phyloP scores from a whole-genome alignment of 2,888 invertebrate species.

The Geophilus truncorum region DNA sequence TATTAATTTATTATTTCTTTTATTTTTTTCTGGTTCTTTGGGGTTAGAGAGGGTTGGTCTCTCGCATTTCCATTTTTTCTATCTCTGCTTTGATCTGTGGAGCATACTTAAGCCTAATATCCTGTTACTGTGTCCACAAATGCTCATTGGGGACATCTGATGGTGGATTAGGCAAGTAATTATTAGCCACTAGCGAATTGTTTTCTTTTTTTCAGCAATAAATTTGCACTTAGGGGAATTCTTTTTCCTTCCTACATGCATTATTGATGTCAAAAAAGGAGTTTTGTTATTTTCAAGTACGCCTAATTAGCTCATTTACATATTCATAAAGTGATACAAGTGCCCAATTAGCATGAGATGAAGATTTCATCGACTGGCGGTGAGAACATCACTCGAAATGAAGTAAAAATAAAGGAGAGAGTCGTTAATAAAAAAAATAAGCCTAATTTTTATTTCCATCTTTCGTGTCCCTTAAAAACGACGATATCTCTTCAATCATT shows the following conservation, averaged over 20 bases:
- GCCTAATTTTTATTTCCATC: not conserved
- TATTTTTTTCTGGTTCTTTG: too few relatives aligned
- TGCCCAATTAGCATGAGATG: not conserved
- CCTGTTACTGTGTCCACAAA: conserved; percentile 21
- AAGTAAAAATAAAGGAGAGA: not conserved
- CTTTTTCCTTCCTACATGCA: not conserved
- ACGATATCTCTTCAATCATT: not conserved
- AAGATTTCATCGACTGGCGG: not conserved
- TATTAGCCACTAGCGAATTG: not conserved
- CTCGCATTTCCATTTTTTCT: not conserved
- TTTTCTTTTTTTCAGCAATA: not conserved
- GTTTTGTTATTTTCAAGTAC: conserved; percentile 17
- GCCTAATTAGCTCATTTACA: conserved; percentile 14
- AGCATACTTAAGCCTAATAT: conserved; percentile 10
- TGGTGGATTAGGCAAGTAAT: conserved; percentile 13
- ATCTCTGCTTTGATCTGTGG: not conserved
- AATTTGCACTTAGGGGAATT: not conserved
- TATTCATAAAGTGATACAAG: conserved; percentile 27
- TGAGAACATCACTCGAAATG: not conserved
- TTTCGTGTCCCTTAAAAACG: not conserved
- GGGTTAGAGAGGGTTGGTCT: too few relatives aligned
- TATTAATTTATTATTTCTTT: too few relatives aligned
- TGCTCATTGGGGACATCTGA: not conserved
- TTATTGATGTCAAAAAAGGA: conserved; percentile 16
- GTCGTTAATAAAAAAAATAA: not conserved